A percentile compares a stretch with the other conserved stretches of the same genome.
Evolutionary conservation across 1,140 invertebrate genomes (phyloP).

Genomic region (Zaprionus camerounensis): DNA sequence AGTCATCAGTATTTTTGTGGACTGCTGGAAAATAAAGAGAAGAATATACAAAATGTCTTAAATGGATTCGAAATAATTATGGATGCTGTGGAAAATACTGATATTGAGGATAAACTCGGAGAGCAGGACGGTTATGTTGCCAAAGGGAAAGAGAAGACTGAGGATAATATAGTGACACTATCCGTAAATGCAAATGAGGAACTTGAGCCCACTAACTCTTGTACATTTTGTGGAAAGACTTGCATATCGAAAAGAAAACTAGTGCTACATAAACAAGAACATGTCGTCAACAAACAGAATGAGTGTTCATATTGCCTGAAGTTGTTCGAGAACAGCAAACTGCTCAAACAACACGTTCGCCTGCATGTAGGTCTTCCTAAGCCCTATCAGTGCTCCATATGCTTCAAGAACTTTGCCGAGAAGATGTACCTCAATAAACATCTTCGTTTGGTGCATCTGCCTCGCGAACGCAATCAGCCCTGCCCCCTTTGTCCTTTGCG

Average conservation of each 20-base stretch:
- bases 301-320: neutral
- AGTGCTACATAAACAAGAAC: neutral
- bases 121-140: no score
- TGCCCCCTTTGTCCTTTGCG: neutral
- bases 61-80: neutral
- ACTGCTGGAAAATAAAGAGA: neutral
- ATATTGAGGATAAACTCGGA: neutral
- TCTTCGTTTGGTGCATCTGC: neutral
- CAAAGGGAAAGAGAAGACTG: no score
- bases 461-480: neutral
- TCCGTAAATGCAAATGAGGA: no score
- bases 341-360: conserved; percentile 1
- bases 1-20: conserved; percentile 19
- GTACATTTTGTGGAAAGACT: neutral
- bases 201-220: neutral
- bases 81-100: neutral
- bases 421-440: neutral
- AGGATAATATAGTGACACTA: no score
- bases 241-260: neutral
- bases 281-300: neutral
- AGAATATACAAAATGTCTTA: neutral
- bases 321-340: neutral
- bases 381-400: neutral
- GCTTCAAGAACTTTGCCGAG: neutral
- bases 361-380: neutral